Base-by-base conservation (phyloP, 2,888 invertebrate genomes). In the Drosophila neotestacea region DNA sequence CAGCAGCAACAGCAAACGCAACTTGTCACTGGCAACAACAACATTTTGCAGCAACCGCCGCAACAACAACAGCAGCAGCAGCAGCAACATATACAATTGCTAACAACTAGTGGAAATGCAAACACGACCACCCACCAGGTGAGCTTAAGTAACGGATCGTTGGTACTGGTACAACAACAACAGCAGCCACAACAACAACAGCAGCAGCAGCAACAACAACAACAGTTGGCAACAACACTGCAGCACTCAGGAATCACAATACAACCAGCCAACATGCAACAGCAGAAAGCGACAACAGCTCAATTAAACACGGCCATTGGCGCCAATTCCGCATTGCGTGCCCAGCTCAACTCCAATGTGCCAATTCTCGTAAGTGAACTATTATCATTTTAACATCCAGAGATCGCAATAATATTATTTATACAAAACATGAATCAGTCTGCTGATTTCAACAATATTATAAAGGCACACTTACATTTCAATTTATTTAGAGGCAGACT, bases 321-420 rank as follows among this genome's bases (percentile, higher is more conserved):
- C 34, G 69, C 94, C 72, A 93, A 94, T 65, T 91, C 91, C 9
- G 91, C 92, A 39, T 76, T 92, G 60, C 88, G 92, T 63, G 90
- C 91, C 44, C 92, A 92, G 76, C 80, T 92, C 41, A 91, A 91
- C 68, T 91, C 92, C 32, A 91, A 87, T 91, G 94, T 96, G 88
- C 95, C 96, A 58, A 95, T 96, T 85, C 92, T 96, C 94, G 96
- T 96, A 91, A 94, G 94, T 73, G 10, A n/a, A 16, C 32, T 11
- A 22, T n/a, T 34, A 46, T 16, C 16, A 16, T 16, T 16, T 16
- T 16, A 16, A 16, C 1, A 16, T 9, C 46, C 27, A 22, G 22
- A 22, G 22, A 22, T 22, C 22, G 22, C 3, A 22, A 22, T 22
- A 22, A 22, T 22, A 22, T 4, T 39, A n/a, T 30, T 4, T 6